Conservation (phyloP, 2,113 vertebrate species). For the Heterocephalus glaber region DNA sequence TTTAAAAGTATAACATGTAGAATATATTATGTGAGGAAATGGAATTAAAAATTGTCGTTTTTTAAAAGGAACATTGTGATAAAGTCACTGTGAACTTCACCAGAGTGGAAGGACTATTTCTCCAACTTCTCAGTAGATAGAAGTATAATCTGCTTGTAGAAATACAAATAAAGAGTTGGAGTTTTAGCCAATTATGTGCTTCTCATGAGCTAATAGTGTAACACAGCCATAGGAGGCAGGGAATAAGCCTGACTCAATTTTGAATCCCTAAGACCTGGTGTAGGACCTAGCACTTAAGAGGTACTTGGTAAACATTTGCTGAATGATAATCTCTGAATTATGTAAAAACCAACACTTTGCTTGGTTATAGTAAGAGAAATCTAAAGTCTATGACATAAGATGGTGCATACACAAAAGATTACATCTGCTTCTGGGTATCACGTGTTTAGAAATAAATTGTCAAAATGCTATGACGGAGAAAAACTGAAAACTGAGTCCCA, state of each 20-base stretch:
- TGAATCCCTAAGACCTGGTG: neutral
- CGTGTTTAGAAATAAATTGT: neutral
- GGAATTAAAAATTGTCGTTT: neutral
- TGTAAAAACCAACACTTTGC: neutral
- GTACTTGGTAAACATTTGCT: constrained; percentile 24
- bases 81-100: neutral
- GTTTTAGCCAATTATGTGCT: neutral
- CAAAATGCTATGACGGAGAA: neutral
- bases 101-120: neutral
- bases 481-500: neutral
- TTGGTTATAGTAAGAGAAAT: neutral
- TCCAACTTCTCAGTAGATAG: neutral
- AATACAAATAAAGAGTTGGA: neutral
- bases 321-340: constrained; percentile 6
- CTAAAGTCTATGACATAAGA: neutral
- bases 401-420: neutral
- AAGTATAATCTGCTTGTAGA: neutral
- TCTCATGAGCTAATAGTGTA: neutral
- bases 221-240: neutral
- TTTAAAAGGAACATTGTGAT: neutral
- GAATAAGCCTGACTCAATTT: neutral
- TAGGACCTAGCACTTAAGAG: neutral
- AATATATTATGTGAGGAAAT: neutral
- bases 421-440: neutral
- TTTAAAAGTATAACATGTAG: neutral